These are phyloP conservation scores for Drosophila niveifrons DNA, from an alignment of 2,888 invertebrate species.

Conservation along the genomic window DNA sequence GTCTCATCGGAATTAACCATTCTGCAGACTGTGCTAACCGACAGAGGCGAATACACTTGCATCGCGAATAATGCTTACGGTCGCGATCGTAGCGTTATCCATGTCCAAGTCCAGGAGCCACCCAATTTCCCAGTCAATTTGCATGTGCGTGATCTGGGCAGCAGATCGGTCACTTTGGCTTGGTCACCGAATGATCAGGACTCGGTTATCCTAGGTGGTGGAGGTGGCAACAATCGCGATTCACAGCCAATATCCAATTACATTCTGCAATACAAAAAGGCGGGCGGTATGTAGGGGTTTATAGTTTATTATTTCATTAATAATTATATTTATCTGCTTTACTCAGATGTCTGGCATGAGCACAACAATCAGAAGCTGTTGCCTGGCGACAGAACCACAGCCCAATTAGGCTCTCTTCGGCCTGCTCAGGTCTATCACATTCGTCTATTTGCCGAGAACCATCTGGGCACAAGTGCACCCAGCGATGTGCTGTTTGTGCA, in stretches of 20 bases:
- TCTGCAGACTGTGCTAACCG: slow-evolving; percentile 86
- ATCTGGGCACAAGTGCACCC: slow-evolving; percentile 87
- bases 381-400: slow-evolving; percentile 86
- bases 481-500: slow-evolving; percentile 87
- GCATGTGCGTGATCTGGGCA: slow-evolving; percentile 87
- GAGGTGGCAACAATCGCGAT: slow-evolving; percentile 80
- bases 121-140: slow-evolving; percentile 88
- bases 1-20: slow-evolving; percentile 87
- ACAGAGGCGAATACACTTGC: slow-evolving; percentile 88
- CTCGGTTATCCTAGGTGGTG: slow-evolving; percentile 67
- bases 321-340: too few relatives aligned
- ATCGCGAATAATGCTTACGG: slow-evolving; percentile 88
- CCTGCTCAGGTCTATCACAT: slow-evolving; percentile 88
- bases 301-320: too few relatives aligned
- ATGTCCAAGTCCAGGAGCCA: slow-evolving; percentile 87
- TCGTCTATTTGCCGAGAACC: slow-evolving; percentile 88
- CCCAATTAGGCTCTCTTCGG: slow-evolving; percentile 86
- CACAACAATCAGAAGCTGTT: slow-evolving; percentile 87
- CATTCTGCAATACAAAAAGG: slow-evolving; percentile 88
- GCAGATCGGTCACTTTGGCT: slow-evolving; percentile 87
- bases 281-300: slow-evolving; percentile 86
- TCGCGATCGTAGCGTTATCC: slow-evolving; percentile 86
- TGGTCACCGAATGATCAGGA: slow-evolving; percentile 87
- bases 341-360: slow-evolving; percentile 87
- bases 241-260: slow-evolving; percentile 87